Percentiles rank a stretch among this genome's conserved stretches.
phyloP scores from a whole-genome alignment of 2,888 invertebrate genomes.

The Ctenicera cuprea region DNA sequence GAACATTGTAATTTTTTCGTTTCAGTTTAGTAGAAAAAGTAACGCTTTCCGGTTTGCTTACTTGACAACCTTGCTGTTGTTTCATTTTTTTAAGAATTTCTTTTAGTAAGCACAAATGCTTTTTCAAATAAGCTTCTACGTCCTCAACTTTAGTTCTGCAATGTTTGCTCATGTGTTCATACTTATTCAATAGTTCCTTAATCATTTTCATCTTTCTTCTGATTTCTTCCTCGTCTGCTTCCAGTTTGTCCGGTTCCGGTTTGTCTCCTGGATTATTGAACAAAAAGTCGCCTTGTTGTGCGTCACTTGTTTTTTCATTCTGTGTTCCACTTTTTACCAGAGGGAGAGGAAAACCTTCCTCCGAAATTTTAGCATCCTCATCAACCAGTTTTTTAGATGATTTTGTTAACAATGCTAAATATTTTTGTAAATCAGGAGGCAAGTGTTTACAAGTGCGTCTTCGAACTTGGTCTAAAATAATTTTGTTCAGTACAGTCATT shows the following conservation, averaged over 20 bases:
- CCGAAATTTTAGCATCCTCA: slow-evolving; percentile 27
- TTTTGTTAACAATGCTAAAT: slow-evolving; percentile 16
- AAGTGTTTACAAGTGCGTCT: slow-evolving; percentile 53
- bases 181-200: slow-evolving; percentile 64
- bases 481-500: slow-evolving; percentile 62
- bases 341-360: slow-evolving; percentile 60
- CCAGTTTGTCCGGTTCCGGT: slow-evolving; percentile 2
- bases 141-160: slow-evolving; percentile 67
- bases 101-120: slow-evolving; percentile 64
- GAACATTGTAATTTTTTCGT: neutral
- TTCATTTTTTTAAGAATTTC: slow-evolving; percentile 27
- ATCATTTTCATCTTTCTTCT: slow-evolving; percentile 59
- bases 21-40: neutral
- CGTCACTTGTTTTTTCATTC: slow-evolving; percentile 38
- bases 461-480: slow-evolving; percentile 64
- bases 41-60: neutral
- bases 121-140: slow-evolving; percentile 67
- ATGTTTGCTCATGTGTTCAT: slow-evolving; percentile 63
- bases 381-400: neutral
- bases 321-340: slow-evolving; percentile 45
- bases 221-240: slow-evolving; percentile 39
- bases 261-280: slow-evolving; percentile 42
- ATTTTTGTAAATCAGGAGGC: slow-evolving; percentile 41
- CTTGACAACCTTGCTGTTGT: neutral
- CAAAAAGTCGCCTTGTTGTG: slow-evolving; percentile 57